These are phyloP conservation scores for Chromis chromis DNA, from an alignment of 2,797 vertebrate species.

Conservation along the genomic window DNA sequence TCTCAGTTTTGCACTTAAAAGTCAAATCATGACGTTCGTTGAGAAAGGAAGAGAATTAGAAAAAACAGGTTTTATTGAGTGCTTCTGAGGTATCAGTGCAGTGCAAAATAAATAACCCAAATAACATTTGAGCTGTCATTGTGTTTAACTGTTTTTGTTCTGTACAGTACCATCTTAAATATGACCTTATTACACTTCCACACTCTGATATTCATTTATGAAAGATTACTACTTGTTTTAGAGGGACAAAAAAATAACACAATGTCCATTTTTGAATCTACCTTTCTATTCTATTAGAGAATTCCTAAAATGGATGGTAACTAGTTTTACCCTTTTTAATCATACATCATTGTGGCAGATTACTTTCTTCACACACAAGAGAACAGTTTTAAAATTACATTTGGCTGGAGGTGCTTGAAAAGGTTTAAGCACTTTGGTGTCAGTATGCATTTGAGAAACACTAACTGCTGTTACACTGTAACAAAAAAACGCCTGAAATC, in stretches of 20 bases:
- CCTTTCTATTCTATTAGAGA: neutral
- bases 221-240: neutral
- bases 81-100: neutral
- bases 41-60: neutral
- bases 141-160: neutral
- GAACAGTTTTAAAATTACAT: neutral
- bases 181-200: too few relatives aligned
- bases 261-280: neutral
- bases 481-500: conserved; percentile 54
- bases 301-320: neutral
- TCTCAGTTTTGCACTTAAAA: neutral
- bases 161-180: neutral
- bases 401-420: neutral
- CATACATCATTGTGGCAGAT: neutral
- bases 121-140: neutral
- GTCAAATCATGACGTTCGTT: neutral
- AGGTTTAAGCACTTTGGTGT: conserved; percentile 35
- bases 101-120: neutral
- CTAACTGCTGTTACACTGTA: conserved; percentile 67
- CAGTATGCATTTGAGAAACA: conserved; percentile 21
- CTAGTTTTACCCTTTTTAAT: too few relatives aligned
- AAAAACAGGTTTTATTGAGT: too few relatives aligned
- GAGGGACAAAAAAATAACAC: neutral
- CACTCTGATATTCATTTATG: too few relatives aligned
- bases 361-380: conserved; percentile 23